phyloP scores from a whole-genome alignment of 2,113 vertebrate genomes.

The Phaethon lepturus region DNA sequence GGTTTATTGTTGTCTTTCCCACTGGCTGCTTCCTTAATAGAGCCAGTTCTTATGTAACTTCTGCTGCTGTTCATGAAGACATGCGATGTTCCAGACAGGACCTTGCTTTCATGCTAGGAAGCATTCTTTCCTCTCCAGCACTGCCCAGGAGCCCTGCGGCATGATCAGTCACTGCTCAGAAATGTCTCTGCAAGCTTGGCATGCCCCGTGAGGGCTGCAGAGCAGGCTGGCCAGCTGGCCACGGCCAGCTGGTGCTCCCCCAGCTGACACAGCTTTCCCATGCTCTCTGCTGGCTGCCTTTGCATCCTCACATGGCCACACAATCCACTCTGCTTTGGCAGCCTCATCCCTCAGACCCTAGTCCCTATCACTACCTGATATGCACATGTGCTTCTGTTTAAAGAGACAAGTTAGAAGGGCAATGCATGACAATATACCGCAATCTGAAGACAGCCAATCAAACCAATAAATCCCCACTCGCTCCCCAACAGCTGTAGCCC shows the following conservation, averaged over 20 bases:
- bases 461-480: conserved; percentile 49
- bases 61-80: background rate
- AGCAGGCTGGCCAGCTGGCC: background rate
- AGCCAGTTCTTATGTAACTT: background rate
- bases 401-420: conserved; percentile 9
- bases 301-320: background rate
- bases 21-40: background rate
- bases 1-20: background rate
- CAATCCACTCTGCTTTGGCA: background rate
- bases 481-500: conserved; percentile 79
- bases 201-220: accelerated
- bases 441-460: conserved; percentile 53
- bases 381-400: background rate
- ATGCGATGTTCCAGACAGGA: background rate
- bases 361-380: background rate
- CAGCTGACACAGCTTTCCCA: background rate
- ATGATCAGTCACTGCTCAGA: background rate
- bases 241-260: background rate
- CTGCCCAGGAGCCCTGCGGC: accelerated
- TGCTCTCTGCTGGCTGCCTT: background rate
- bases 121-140: background rate
- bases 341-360: background rate
- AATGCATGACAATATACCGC: background rate
- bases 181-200: background rate
- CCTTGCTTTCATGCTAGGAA: background rate